phyloP scores from a whole-genome alignment of 2,888 invertebrate genomes.

The Mesochorus sp. region DNA sequence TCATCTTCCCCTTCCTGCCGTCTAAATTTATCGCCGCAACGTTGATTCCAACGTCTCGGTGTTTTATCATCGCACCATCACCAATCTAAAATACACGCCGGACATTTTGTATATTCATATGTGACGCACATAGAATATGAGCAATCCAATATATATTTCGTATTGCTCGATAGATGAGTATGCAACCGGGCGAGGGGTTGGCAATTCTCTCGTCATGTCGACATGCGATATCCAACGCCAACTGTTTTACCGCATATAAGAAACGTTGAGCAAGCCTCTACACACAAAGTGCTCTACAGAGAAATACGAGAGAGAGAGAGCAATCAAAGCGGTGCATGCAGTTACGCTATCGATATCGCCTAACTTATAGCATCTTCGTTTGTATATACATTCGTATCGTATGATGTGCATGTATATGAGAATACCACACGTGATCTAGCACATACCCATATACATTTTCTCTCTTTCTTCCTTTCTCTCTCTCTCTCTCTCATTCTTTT shows the following conservation, averaged over 20 bases:
- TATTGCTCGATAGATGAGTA: conserved; percentile 51
- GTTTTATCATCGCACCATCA: conserved; percentile 25
- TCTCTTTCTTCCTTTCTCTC: neutral
- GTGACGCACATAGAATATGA: neutral
- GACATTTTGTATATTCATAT: neutral
- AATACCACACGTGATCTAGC: conserved; percentile 34
- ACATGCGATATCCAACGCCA: conserved; percentile 62
- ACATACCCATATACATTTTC: neutral
- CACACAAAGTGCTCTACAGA: conserved; percentile 15
- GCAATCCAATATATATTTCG: conserved; percentile 56
- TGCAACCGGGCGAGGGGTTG: conserved; percentile 31
- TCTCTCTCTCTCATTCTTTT: neutral
- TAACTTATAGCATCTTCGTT: conserved; percentile 42
- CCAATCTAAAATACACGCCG: conserved; percentile 34
- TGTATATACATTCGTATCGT: conserved; percentile 2
- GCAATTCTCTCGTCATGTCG: conserved; percentile 24
- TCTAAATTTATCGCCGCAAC: conserved; percentile 18
- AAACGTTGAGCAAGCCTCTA: conserved; percentile 4
- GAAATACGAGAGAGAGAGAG: conserved; percentile 51
- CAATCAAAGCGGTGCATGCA: conserved; percentile 58
- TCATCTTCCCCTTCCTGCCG: neutral
- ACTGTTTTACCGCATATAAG: conserved; percentile 56
- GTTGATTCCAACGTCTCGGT: conserved; percentile 14
- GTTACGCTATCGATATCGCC: conserved; percentile 58
- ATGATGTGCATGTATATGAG: neutral